Evolutionary conservation across 2,797 vertebrate species (phyloP), one percentile per base, ranked within the genome.

Genomic region (Tolypeutes matacus): DNA sequence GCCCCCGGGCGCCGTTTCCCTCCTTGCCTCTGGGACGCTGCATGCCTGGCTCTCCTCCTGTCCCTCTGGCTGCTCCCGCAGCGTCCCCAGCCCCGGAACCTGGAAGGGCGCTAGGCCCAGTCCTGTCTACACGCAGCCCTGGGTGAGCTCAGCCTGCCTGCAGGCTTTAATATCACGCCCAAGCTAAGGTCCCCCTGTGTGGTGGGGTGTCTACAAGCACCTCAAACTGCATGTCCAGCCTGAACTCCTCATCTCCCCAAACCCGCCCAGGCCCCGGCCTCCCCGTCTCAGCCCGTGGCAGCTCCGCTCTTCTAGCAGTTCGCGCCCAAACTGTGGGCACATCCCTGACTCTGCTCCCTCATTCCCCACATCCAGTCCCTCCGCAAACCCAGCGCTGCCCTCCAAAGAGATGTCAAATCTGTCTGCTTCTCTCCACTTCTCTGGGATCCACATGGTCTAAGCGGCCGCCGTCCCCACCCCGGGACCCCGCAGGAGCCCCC

Each of bases 21-120:
- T 17, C 15, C 15, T 17, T 7, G 18, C 15, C 53, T 21, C 53
- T 20, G 53, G 46, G 42, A 46, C 42, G 42, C 42, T 9, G 42
- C 42, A 9, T 9, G 42, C 42, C 53, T 56, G 53, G 46, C 20
- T 39, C 25, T 25, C 46, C 60, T 34, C 29, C 23, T 7, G 34
- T 10, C 70, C 53, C 29, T 14, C 67, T 3, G 15, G 0, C 13
- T 42, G 53, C 27, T 21, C 13, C 7, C 75, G 20, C 31, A 49
- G 34, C 3, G 5, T n/a, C 76, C 17, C 27, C 0, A 1, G 17
- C 69, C 53, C 4, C 65, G 34, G 84, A 83, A 80, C 42, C 5
- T 5, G 4, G 9, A 8, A 34, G 56, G 51, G 42, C 42, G 0
- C 5, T 1, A n/a, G 0, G 0, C n/a, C 23, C 11, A 0, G 4